These are phyloP conservation scores for Myotis findleyi DNA, from an alignment of 2,797 vertebrate species.

Conservation along the genomic window DNA sequence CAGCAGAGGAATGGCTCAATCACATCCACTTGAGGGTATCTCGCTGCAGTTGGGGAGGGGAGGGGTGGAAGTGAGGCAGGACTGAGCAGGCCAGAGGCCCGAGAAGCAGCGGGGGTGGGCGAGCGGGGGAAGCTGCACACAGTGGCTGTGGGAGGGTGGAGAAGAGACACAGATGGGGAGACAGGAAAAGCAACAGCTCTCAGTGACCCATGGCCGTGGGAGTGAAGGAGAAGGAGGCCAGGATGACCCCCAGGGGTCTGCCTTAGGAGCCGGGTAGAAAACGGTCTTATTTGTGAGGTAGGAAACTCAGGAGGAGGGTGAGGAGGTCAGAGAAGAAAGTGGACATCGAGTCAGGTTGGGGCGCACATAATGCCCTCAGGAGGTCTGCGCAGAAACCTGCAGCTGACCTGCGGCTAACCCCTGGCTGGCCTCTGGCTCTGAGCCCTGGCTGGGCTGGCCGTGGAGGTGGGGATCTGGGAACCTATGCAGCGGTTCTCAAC, in stretches of 20 bases:
- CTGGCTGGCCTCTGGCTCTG: too few relatives aligned
- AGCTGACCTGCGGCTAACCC: neutral
- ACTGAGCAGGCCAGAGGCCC: neutral
- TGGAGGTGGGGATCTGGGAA: too few relatives aligned
- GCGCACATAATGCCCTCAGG: rapidly evolving
- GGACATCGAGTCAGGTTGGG: neutral
- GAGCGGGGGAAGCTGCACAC: neutral
- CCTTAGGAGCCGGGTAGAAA: neutral
- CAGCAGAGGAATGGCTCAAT: neutral
- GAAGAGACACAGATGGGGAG: neutral
- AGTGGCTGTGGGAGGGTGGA: neutral
- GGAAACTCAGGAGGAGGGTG: neutral
- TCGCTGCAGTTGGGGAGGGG: too few relatives aligned
- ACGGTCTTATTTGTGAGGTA: neutral
- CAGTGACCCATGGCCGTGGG: rapidly evolving
- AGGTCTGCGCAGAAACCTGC: neutral
- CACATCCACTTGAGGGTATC: neutral
- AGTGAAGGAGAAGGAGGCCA: neutral
- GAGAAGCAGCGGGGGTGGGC: neutral
- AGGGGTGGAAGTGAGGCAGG: neutral
- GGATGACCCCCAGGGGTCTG: neutral
- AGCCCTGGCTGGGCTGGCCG: neutral
- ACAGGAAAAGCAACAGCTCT: neutral
- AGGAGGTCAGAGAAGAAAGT: neutral
- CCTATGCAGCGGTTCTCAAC: too few relatives aligned